These are phyloP conservation scores for Hippoglossus stenolepis DNA, from an alignment of 2,113 vertebrate genomes.

Conservation along the genomic window DNA sequence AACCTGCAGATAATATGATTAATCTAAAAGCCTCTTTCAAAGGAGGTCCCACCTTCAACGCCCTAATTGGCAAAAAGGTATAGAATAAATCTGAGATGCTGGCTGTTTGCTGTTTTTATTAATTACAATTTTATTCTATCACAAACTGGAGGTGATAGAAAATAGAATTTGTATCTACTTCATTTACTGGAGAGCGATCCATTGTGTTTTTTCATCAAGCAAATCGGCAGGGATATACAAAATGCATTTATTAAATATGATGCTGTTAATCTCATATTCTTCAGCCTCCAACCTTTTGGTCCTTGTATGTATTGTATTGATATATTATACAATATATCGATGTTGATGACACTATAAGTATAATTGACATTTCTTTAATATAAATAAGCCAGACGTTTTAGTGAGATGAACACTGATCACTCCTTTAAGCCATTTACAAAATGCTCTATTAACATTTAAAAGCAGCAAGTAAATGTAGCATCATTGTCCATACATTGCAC, in stretches of 20 bases:
- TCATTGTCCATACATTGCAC: conserved; percentile 66
- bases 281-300: conserved; percentile 72
- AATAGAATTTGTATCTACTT: conserved; percentile 77
- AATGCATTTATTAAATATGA: conserved; percentile 63
- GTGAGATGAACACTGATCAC: conserved; percentile 63
- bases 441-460: conserved; percentile 85
- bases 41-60: conserved; percentile 90
- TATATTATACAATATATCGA: conserved; percentile 58
- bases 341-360: conserved; percentile 59
- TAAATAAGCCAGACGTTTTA: conserved; percentile 66
- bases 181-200: conserved; percentile 65
- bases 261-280: conserved; percentile 62
- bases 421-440: conserved; percentile 72
- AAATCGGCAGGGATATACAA: conserved; percentile 48
- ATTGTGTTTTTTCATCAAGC: conserved; percentile 42
- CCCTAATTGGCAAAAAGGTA: conserved; percentile 92
- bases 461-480: conserved; percentile 62
- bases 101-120: conserved; percentile 74
- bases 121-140: conserved; percentile 73
- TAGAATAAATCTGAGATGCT: conserved; percentile 86
- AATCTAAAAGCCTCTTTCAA: conserved; percentile 99
- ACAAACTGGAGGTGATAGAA: conserved; percentile 70
- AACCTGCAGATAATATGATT: conserved; percentile 99
- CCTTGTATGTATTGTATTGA: conserved; percentile 58
- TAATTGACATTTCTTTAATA: conserved; percentile 81